Evolutionary conservation across 64 coral and sea anemone species (phyloP).

Genomic region (Actinia equina): DNA sequence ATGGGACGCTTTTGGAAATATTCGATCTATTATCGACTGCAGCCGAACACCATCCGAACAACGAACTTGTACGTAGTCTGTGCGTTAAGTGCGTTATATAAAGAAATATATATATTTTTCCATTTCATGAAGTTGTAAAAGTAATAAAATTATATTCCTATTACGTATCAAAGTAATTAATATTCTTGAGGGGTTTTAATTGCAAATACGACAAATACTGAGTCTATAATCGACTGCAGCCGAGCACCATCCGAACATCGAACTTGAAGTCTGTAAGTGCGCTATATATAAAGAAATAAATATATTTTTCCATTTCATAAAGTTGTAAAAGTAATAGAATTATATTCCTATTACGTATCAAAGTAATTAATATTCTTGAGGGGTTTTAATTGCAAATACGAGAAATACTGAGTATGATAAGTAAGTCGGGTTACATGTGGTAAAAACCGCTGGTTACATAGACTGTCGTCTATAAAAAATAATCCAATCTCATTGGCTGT

Average conservation of each 20-base stretch:
- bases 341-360: background rate
- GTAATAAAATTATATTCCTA: background rate
- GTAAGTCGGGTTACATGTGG: background rate
- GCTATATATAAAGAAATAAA: no score
- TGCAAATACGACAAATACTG: background rate
- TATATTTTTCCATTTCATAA: no score
- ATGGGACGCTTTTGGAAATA: slow-evolving; percentile 4
- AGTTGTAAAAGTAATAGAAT: background rate
- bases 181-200: no score
- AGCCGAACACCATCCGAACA: background rate
- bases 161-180: background rate
- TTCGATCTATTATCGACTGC: background rate
- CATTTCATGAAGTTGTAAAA: background rate
- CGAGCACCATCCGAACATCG: background rate
- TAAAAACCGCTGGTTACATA: background rate
- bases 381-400: no score
- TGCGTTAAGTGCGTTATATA: no score
- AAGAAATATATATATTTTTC: no score
- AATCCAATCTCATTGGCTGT: slow-evolving; percentile 40
- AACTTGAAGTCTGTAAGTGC: no score
- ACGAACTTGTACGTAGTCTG: background rate
- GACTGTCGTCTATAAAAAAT: background rate
- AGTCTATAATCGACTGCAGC: background rate
- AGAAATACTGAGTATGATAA: background rate
- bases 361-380: background rate